A percentile compares a stretch with the other conserved stretches of the same genome.
Evolutionary conservation across 2,797 vertebrate species (phyloP).

Genomic region (Cryptoblepharus egeriae): DNA sequence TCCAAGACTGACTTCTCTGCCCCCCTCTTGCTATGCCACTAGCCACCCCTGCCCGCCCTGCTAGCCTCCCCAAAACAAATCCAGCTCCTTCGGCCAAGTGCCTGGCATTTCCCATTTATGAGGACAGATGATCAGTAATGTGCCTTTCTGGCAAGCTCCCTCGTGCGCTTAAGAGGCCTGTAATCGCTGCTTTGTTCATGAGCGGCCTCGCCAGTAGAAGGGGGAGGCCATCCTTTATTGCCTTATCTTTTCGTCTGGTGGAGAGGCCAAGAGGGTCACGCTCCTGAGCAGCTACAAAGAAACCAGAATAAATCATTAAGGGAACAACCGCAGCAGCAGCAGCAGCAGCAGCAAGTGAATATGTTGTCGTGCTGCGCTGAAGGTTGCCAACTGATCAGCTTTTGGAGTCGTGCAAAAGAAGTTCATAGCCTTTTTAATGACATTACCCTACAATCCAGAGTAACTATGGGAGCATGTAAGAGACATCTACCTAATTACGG

Average conservation of each 20-base stretch:
- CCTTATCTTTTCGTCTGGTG: background rate
- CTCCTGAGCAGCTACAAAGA: background rate
- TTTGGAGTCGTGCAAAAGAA: too few relatives aligned
- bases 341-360: background rate
- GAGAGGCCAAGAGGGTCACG: background rate
- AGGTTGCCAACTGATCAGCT: background rate
- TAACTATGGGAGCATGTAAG: too few relatives aligned
- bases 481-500: too few relatives aligned
- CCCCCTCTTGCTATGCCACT: too few relatives aligned
- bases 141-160: background rate
- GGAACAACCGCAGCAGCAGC: background rate
- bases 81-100: background rate
- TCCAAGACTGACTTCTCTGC: too few relatives aligned
- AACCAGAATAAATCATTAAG: background rate
- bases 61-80: background rate
- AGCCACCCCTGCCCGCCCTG: too few relatives aligned
- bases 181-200: background rate
- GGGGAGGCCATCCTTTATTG: background rate
- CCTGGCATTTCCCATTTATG: background rate
- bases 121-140: background rate
- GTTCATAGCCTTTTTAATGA: too few relatives aligned
- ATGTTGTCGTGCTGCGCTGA: too few relatives aligned
- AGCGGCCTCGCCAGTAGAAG: background rate
- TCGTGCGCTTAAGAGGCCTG: background rate
- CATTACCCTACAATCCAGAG: too few relatives aligned